phyloP scores from a whole-genome alignment of 2,797 vertebrate genomes.

The Sebastes vulpes region DNA sequence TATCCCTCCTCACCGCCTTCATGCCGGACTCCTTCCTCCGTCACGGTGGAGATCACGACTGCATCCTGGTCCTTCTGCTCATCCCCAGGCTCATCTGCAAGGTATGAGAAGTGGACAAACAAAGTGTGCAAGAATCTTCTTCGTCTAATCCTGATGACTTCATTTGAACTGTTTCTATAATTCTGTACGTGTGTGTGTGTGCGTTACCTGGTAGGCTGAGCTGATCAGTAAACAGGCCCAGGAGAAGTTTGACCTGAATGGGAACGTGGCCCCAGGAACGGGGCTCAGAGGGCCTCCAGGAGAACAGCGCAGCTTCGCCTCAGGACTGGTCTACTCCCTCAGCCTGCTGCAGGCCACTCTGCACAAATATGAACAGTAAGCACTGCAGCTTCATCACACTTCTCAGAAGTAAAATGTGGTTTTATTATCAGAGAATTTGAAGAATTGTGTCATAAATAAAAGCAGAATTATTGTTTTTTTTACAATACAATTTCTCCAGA shows the following conservation, averaged over 20 bases:
- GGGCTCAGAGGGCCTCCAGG: conserved; percentile 90
- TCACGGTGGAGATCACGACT: conserved; percentile 96
- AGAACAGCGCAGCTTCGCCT: conserved; percentile 96
- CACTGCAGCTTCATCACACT: conserved; percentile 25
- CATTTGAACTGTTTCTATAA: background rate
- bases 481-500: background rate
- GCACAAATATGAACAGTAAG: conserved; percentile 96
- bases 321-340: conserved; percentile 95
- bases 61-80: conserved; percentile 94
- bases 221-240: conserved; percentile 97
- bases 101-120: conserved; percentile 72
- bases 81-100: conserved; percentile 98
- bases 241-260: conserved; percentile 95
- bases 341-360: conserved; percentile 93
- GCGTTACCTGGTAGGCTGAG: conserved; percentile 86
- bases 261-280: conserved; percentile 79
- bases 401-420: background rate
- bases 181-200: conserved; percentile 44
- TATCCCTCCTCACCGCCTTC: conserved; percentile 95
- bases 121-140: background rate
- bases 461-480: background rate
- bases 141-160: background rate
- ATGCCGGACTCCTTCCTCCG: conserved; percentile 98
- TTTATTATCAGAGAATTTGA: background rate
- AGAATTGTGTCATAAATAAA: background rate